These are phyloP conservation scores for Lasioglossum morio DNA, from an alignment of 2,888 invertebrate species.

Conservation along the genomic window DNA sequence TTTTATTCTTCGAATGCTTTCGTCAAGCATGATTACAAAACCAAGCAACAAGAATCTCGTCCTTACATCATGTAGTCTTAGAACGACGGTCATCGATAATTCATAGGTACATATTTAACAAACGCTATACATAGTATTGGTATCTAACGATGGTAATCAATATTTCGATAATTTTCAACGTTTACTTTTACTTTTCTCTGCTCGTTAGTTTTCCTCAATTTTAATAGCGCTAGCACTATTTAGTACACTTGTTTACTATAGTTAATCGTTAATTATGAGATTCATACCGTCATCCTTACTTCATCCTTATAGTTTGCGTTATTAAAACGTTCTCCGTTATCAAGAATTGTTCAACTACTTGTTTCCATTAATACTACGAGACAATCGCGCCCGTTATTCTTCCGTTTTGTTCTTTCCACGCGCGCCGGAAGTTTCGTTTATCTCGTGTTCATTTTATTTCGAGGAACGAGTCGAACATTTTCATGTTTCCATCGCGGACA, in stretches of 20 bases:
- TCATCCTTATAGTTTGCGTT: conserved; percentile 56
- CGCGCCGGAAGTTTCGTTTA: conserved; percentile 2
- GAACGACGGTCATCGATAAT: conserved; percentile 75
- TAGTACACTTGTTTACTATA: conserved; percentile 66
- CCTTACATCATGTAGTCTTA: conserved; percentile 79
- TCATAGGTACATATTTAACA: conserved; percentile 82
- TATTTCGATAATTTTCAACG: conserved; percentile 66
- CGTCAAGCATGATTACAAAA: conserved; percentile 85
- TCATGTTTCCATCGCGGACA: conserved; percentile 17
- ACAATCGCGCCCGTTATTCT: conserved; percentile 15
- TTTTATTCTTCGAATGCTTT: conserved; percentile 82
- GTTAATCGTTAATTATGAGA: conserved; percentile 57
- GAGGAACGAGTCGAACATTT: conserved; percentile 44
- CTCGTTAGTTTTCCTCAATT: conserved; percentile 47
- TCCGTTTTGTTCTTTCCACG: not conserved
- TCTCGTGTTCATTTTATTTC: conserved; percentile 42
- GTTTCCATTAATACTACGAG: conserved; percentile 35
- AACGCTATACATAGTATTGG: conserved; percentile 77
- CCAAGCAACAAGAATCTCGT: conserved; percentile 84
- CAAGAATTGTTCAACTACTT: conserved; percentile 51
- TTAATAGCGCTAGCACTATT: conserved; percentile 67
- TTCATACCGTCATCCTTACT: conserved; percentile 55
- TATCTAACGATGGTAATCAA: conserved; percentile 77
- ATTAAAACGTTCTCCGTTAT: conserved; percentile 58
- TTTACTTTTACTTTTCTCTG: conserved; percentile 33